A percentile compares a stretch with the other conserved stretches of the same genome.
These are phyloP conservation scores for Unio pictorum DNA, from an alignment of 2,888 invertebrate species.

Conservation along the genomic window DNA sequence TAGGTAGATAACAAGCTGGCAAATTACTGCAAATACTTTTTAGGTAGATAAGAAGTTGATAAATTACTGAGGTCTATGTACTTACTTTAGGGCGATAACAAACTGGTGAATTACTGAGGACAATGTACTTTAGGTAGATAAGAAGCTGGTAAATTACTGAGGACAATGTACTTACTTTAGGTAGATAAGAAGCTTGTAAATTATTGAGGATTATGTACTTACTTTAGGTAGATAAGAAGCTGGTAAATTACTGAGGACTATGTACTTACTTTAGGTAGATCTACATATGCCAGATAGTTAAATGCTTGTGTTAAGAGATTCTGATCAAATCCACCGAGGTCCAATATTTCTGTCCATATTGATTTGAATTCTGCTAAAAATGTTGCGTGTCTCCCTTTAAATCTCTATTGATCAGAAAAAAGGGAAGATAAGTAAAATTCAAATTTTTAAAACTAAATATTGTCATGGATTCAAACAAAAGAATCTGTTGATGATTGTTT, in stretches of 20 bases:
- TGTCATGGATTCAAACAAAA: too few relatives aligned
- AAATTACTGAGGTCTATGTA: too few relatives aligned
- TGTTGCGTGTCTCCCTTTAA: constrained; percentile 68
- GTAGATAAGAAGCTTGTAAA: constrained; percentile 71
- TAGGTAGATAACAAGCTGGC: too few relatives aligned
- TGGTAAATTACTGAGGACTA: background rate
- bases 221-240: constrained; percentile 72
- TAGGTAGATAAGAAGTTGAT: too few relatives aligned
- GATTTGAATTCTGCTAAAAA: constrained; percentile 85
- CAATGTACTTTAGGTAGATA: constrained; percentile 71
- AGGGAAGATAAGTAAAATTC: too few relatives aligned
- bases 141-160: too few relatives aligned
- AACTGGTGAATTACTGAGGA: background rate
- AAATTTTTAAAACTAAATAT: too few relatives aligned
- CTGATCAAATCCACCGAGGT: constrained; percentile 18
- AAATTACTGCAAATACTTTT: too few relatives aligned
- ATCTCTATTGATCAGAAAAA: constrained; percentile 30
- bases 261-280: constrained; percentile 72
- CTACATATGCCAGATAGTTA: constrained; percentile 85
- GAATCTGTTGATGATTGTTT: too few relatives aligned
- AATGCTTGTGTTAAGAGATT: constrained; percentile 73
- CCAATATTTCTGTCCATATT: constrained; percentile 78
- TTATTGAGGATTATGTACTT: background rate
- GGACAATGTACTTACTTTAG: constrained; percentile 37
- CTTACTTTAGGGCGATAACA: too few relatives aligned